Evolutionary conservation across 1,140 invertebrate genomes (phyloP), one percentile per base, ranked within the genome.

Genomic region (Elysia chlorotica): DNA sequence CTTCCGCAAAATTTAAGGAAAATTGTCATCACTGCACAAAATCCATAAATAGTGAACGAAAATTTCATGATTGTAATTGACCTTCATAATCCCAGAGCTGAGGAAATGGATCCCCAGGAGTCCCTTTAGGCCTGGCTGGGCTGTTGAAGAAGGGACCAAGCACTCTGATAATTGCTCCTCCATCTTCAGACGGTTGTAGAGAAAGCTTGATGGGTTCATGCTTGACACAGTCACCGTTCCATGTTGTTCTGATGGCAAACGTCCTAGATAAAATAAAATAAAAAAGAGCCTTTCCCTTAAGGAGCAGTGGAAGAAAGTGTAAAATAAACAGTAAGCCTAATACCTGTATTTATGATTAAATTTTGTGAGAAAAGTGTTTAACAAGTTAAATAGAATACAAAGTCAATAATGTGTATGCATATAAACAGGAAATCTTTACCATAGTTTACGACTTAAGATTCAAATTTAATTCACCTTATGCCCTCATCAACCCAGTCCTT

Each of bases 81-180:
- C 84, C 84, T 86, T 88, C 87, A 70, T 87, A 87, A n/a, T 87
- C 77, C 85, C 86, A 87, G 2, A 88, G 76, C 41, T 82, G 76
- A n/a, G 71, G 77, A 70, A 84, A 85, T 23, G 84, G 78, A 48
- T 83, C 76, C 28, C 84, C 85, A 14, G 79, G 59, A 31, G 74
- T 69, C 17, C 83, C 79, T 35, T 62, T 36, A 25, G 76, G 76
- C 23, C 36, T 67, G 10, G 75, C 37, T 3, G 85, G 85, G 75
- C 85, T 79, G 53, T 85, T 81, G 75, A 86, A 87, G 71, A 86
- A 87, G n/a, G 86, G 86, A 1, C 84, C 84, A 62, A 54, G 19
- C 6, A 79, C 59, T 62, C 57, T 57, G 33, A 79, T 66, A 25
- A 67, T 25, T 2, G 75, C 19, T 23, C 57, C 62, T 17, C 56